phyloP scores from a whole-genome alignment of 2,797 vertebrate species.

The Eurystomus glaucurus region DNA sequence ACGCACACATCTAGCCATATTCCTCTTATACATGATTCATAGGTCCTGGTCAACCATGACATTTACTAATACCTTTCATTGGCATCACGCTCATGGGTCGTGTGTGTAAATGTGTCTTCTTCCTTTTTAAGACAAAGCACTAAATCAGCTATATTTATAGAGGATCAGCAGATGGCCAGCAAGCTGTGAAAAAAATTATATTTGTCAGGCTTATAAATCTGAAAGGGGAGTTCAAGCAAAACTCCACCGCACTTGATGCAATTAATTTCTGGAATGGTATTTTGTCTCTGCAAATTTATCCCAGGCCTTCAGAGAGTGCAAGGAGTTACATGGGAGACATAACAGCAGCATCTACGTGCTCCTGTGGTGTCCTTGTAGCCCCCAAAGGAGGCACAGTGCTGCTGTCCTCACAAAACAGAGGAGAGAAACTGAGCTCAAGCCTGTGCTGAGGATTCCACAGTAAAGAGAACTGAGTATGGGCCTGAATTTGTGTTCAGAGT shows the following conservation, averaged over 20 bases:
- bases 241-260: background rate
- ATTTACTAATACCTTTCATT: background rate
- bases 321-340: background rate
- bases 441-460: background rate
- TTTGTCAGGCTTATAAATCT: slow-evolving; percentile 56
- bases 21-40: background rate
- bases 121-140: slow-evolving; percentile 39
- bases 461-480: background rate
- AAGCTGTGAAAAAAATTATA: slow-evolving; percentile 24
- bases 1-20: background rate
- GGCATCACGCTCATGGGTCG: background rate
- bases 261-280: background rate
- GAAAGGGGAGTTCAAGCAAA: slow-evolving; percentile 11
- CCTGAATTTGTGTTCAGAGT: background rate
- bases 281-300: background rate
- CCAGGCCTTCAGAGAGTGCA: background rate
- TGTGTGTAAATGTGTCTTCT: background rate
- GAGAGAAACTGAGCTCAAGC: background rate
- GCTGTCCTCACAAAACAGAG: accelerated
- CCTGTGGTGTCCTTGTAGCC: background rate
- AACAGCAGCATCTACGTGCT: background rate
- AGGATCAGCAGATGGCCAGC: slow-evolving; percentile 65
- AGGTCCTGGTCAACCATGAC: background rate
- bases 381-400: accelerated
- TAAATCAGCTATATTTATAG: slow-evolving; percentile 49